phyloP scores from a whole-genome alignment of 2,797 vertebrate species.

The Cyprinella venusta region DNA sequence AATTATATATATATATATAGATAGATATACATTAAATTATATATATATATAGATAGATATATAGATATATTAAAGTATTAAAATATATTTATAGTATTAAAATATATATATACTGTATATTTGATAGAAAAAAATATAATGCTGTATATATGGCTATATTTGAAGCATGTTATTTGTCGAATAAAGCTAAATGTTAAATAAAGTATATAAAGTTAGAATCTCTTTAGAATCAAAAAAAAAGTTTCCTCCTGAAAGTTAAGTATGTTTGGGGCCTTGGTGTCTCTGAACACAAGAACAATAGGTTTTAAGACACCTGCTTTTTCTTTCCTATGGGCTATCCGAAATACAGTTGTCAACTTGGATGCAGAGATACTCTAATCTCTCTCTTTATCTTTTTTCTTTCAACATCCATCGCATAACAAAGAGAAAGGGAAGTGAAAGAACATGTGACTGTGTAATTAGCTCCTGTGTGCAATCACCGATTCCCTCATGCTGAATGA shows the following conservation, averaged over 20 bases:
- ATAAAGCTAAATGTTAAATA: neutral
- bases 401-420: conserved; percentile 41
- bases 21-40: too few relatives aligned
- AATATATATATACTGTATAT: neutral
- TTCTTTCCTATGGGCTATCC: conserved; percentile 15
- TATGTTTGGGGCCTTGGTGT: neutral
- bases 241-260: neutral
- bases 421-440: conserved; percentile 29
- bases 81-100: neutral
- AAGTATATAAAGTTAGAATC: neutral
- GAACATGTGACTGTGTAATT: conserved; percentile 71
- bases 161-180: neutral
- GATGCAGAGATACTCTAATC: conserved; percentile 45
- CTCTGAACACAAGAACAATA: neutral
- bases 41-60: too few relatives aligned
- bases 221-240: neutral
- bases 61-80: too few relatives aligned
- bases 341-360: conserved; percentile 15
- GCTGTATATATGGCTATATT: neutral
- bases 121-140: neutral
- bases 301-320: conserved; percentile 7
- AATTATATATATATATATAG: too few relatives aligned
- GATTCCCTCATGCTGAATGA: conserved; percentile 70
- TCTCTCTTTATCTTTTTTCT: conserved; percentile 40
- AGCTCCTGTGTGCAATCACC: conserved; percentile 70